Percentiles rank a stretch among this genome's conserved stretches.
Conservation (phyloP, 1,140 invertebrate species). For the Drepana arcuata region DNA sequence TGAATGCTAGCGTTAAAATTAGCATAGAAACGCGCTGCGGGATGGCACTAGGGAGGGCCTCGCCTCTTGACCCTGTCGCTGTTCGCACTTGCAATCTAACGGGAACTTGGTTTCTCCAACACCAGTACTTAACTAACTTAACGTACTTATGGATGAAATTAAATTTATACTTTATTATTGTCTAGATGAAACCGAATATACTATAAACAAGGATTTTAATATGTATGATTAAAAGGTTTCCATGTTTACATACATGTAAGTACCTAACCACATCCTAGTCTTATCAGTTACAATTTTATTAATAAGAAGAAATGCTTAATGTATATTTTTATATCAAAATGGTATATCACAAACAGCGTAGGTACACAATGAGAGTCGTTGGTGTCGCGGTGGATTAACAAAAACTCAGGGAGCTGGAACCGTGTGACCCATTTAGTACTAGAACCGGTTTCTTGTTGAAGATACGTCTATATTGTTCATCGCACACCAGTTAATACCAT, state of each 20-base stretch:
- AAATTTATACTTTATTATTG: slow-evolving; percentile 18
- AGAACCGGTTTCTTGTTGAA: slow-evolving; percentile 66
- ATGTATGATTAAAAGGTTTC: too few species aligned
- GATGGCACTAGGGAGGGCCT: slow-evolving; percentile 47
- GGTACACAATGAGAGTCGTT: slow-evolving; percentile 8
- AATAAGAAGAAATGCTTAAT: too few species aligned
- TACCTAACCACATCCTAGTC: too few species aligned
- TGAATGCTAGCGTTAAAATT: slow-evolving; percentile 52
- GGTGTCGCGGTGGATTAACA: slow-evolving; percentile 35
- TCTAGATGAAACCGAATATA: too few species aligned
- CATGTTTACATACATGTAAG: too few species aligned
- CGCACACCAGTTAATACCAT: slow-evolving; percentile 58
- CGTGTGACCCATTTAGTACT: slow-evolving; percentile 68
- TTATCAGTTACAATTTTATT: too few species aligned
- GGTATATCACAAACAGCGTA: too few species aligned
- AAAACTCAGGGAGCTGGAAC: slow-evolving; percentile 54
- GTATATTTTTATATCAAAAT: too few species aligned
- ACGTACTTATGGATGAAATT: slow-evolving; percentile 24
- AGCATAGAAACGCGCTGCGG: slow-evolving; percentile 61
- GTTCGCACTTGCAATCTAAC: slow-evolving; percentile 52
- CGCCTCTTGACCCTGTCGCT: slow-evolving; percentile 59
- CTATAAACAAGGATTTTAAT: too few species aligned
- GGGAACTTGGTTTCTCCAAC: slow-evolving; percentile 53
- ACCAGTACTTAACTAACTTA: slow-evolving; percentile 18
- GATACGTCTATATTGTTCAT: slow-evolving; percentile 58